These are phyloP conservation scores for Eupithecia centaureata DNA, from an alignment of 2,888 invertebrate species.

Conservation along the genomic window DNA sequence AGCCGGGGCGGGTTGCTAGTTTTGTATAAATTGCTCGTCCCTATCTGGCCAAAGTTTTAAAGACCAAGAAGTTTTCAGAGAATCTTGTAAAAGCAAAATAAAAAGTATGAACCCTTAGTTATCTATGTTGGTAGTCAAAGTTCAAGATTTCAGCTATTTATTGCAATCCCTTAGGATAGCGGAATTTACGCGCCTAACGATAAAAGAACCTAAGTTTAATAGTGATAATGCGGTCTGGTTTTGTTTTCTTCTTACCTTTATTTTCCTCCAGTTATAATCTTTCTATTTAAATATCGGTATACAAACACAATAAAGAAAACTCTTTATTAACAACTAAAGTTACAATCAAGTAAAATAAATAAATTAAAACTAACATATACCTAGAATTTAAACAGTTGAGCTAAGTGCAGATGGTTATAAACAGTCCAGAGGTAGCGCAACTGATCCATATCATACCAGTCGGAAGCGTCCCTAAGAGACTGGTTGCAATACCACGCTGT, in stretches of 20 bases:
- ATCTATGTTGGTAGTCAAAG: constrained; percentile 75
- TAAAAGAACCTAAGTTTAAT: constrained; percentile 64
- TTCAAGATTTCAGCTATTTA: constrained; percentile 81
- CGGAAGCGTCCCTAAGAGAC: no score
- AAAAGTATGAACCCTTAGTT: constrained; percentile 60
- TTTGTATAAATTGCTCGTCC: no score
- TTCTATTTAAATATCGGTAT: not conserved
- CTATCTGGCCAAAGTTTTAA: not conserved
- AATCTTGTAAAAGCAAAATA: constrained; percentile 34
- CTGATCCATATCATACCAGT: no score
- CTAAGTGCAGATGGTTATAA: no score
- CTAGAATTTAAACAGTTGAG: no score
- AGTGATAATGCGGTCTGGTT: constrained; percentile 37
- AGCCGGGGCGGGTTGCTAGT: no score
- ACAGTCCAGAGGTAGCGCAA: no score
- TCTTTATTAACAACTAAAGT: no score
- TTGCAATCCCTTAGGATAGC: constrained; percentile 75
- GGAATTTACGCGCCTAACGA: constrained; percentile 75
- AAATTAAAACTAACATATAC: no score
- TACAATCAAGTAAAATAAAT: no score
- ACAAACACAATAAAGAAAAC: no score
- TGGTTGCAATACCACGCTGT: no score
- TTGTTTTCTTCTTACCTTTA: constrained; percentile 18
- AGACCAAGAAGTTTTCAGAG: constrained; percentile 26
- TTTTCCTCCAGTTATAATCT: not conserved